Conservation (phyloP, 2,888 invertebrate species). For the Drosophila kokeensis region DNA sequence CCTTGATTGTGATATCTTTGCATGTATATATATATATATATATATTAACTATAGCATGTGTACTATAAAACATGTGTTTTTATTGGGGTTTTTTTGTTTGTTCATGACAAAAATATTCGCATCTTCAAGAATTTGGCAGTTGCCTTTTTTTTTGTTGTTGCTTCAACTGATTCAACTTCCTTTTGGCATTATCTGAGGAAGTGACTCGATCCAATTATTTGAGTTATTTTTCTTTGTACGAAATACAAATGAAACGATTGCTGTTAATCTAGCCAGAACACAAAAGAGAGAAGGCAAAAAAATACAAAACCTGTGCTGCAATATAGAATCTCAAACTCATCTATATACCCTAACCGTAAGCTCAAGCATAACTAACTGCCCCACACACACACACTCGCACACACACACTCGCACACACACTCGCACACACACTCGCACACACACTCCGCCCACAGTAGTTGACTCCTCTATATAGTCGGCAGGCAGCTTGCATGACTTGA, state of each 20-base stretch:
- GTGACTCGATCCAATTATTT: conserved; percentile 42
- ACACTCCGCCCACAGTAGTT: conserved; percentile 8
- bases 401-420: neutral
- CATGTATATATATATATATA: conserved; percentile 1
- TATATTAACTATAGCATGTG: neutral
- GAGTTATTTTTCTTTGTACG: neutral
- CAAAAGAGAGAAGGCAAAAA: neutral
- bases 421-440: neutral
- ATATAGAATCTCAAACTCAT: conserved; percentile 6
- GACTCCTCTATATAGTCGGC: conserved; percentile 20
- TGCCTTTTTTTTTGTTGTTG: conserved; percentile 10
- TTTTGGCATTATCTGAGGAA: conserved; percentile 41
- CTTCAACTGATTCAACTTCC: conserved; percentile 22
- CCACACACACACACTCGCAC: conserved; percentile 5
- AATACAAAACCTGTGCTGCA: conserved; percentile 3
- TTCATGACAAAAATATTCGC: neutral
- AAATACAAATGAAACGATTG: conserved; percentile 11
- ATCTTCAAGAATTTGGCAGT: neutral
- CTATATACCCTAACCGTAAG: conserved; percentile 1
- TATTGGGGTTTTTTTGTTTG: conserved; percentile 8
- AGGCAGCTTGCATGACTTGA: conserved; percentile 78
- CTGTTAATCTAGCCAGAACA: conserved; percentile 14
- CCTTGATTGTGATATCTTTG: conserved; percentile 37
- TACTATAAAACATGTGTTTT: conserved; percentile 1
- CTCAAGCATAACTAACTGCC: conserved; percentile 21